These are phyloP conservation scores for Agelas oroides DNA, from an alignment of 37 sponge, comb jelly and placozoan species.

Conservation along the genomic window DNA sequence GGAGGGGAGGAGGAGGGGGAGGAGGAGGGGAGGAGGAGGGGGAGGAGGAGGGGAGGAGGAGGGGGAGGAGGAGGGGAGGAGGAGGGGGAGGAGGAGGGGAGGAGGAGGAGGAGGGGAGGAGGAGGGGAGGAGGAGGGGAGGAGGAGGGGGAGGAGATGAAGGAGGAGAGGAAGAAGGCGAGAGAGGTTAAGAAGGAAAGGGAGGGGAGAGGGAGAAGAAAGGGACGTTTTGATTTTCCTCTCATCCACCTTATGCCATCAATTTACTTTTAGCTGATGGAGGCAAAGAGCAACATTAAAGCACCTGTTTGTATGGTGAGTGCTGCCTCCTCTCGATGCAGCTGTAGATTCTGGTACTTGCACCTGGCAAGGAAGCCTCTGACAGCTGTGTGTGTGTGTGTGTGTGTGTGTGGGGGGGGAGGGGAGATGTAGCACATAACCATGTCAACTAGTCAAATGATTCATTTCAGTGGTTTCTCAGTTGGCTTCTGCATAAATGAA, in stretches of 20 bases:
- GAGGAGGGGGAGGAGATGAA: constrained; percentile 80
- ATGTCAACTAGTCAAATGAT: too few relatives aligned
- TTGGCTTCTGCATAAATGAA: too few relatives aligned
- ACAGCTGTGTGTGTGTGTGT: constrained; percentile 7
- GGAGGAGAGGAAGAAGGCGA: constrained; percentile 70
- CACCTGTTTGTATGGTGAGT: constrained; percentile 45
- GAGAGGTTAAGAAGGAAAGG: constrained; percentile 38
- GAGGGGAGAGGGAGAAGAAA: too few relatives aligned
- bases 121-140: constrained; percentile 63
- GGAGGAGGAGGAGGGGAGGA: constrained; percentile 60
- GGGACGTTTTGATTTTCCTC: not conserved
- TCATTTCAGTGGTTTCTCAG: too few relatives aligned
- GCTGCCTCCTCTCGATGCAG: constrained; percentile 40
- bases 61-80: too few relatives aligned
- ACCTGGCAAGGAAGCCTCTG: constrained; percentile 39
- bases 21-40: too few relatives aligned
- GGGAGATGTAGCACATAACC: too few relatives aligned
- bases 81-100: too few relatives aligned
- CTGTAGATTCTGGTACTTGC: not conserved
- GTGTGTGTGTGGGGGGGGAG: not conserved
- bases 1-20: too few relatives aligned
- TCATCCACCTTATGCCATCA: too few relatives aligned
- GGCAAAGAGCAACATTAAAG: not conserved
- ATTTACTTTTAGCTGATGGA: too few relatives aligned
- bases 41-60: too few relatives aligned